A percentile compares a stretch with the other conserved stretches of the same genome.
phyloP scores from a whole-genome alignment of 2,113 vertebrate genomes.

The Leucosticte australis region DNA sequence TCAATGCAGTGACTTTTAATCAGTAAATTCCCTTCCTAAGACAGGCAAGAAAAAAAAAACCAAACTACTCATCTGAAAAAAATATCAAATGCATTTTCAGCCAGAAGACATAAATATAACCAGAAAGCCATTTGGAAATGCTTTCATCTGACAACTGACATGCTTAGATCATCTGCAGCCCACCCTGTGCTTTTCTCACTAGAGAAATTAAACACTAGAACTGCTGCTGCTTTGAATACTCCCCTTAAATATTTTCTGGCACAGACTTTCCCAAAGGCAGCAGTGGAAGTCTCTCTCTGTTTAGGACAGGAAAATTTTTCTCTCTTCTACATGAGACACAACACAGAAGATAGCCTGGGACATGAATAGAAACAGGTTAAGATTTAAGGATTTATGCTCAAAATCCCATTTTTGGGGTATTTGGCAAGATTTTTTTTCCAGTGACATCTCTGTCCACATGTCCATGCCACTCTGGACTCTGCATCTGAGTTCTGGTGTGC shows the following conservation, averaged over 20 bases:
- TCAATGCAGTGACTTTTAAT: conserved; percentile 60
- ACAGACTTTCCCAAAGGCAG: conserved; percentile 27
- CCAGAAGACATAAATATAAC: conserved; percentile 69
- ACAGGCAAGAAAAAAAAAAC: neutral
- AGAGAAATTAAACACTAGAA: conserved; percentile 67
- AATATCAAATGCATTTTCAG: conserved; percentile 63
- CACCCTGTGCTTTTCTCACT: conserved; percentile 65
- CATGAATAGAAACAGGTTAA: neutral
- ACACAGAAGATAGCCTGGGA: neutral
- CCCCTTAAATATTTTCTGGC: conserved; percentile 59
- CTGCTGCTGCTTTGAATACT: conserved; percentile 63
- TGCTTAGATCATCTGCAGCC: conserved; percentile 67
- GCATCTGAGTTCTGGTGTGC: neutral
- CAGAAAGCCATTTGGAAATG: conserved; percentile 67
- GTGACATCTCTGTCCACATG: neutral
- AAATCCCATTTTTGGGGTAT: neutral
- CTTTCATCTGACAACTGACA: conserved; percentile 72
- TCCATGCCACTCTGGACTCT: neutral
- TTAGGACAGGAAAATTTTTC: neutral
- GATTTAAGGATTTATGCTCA: neutral
- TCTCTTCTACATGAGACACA: neutral
- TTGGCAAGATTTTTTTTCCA: neutral
- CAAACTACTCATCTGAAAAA: conserved; percentile 48
- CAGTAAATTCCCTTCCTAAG: conserved; percentile 57
- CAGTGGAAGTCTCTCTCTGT: neutral